Conservation (phyloP, 1,140 invertebrate genomes). For the Drosophila auraria region DNA sequence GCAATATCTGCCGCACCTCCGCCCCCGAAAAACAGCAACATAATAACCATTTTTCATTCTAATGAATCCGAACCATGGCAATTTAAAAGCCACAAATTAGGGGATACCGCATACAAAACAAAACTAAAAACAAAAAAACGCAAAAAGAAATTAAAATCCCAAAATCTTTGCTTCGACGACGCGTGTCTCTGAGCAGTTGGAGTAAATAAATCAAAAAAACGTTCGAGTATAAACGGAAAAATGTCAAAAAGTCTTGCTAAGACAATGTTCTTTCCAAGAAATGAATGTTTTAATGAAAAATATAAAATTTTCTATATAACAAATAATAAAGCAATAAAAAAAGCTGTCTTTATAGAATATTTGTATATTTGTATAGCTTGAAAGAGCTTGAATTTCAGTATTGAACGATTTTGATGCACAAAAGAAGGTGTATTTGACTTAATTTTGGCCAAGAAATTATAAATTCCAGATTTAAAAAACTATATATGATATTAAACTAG, state of each 20-base stretch:
- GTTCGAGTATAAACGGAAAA: not conserved
- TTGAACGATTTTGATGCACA: too few species aligned
- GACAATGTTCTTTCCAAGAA: not conserved
- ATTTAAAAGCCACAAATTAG: slow-evolving; percentile 81
- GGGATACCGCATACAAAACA: slow-evolving; percentile 10
- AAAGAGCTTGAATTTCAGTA: not conserved
- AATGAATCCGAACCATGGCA: slow-evolving; percentile 41
- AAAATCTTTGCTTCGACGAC: slow-evolving; percentile 30
- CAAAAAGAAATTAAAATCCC: slow-evolving; percentile 32
- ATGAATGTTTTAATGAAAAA: not conserved
- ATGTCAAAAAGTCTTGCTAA: not conserved
- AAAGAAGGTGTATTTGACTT: not conserved
- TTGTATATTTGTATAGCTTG: not conserved
- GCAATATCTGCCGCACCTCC: slow-evolving; percentile 39
- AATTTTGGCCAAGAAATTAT: not conserved
- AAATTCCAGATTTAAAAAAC: not conserved
- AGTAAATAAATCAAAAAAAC: slow-evolving; percentile 34
- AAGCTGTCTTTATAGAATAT: not conserved
- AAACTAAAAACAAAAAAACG: slow-evolving; percentile 11
- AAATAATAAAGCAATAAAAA: not conserved
- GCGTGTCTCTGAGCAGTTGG: slow-evolving; percentile 36
- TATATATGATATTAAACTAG: not conserved
- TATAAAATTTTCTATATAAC: not conserved
- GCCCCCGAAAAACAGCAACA: slow-evolving; percentile 40
- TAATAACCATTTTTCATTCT: slow-evolving; percentile 64